Evolutionary conservation across 2,113 vertebrate species (phyloP), one percentile per base, ranked within the genome.

Genomic region (Trinectes maculatus): DNA sequence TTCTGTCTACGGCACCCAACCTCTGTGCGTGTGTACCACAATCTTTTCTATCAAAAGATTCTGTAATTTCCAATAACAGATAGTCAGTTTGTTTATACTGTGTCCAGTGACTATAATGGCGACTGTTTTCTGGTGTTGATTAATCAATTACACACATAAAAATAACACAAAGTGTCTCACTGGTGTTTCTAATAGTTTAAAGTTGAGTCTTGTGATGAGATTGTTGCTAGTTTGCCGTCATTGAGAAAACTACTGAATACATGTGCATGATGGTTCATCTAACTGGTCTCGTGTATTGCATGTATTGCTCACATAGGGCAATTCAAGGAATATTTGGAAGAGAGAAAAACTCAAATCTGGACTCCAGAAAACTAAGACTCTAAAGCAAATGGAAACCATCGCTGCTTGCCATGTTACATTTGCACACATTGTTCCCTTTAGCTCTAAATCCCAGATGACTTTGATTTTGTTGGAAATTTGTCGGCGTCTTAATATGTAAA

Each of bases 241-340:
- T 11, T n/a, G 49, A 28, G 39, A 59, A 31, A 58, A 65, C 65
- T 34, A 34, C 3, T 42, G n/a, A 57, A 37, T 42, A 24, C n/a
- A 18, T 26, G 15, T 11, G 11, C 40, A 48, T 8, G 16, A 16
- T 34, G 16, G 34, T n/a, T 4, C 24, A 6, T n/a, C 19, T 1
- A 48, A 44, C 12, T 58, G 11, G 11, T 36, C 8, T 4, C 68
- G 25, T 46, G 4, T 18, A 2, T 25, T 67, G n/a, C 31, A n/a
- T 46, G 26, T 71, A 28, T 54, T 54, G 43, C 54, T 59, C n/a
- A 16, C 29, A 29, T 24, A 39, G 28, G 6, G 4, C 52, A 71
- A 36, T 55, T 21, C 28, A 28, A 58, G 15, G 56, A 66, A 48
- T 65, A 55, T 46, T 72, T 69, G 25, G 15, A 54, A 76, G 43